Evolutionary conservation across 2,888 invertebrate genomes (phyloP).

Genomic region (Spisula subtruncata): DNA sequence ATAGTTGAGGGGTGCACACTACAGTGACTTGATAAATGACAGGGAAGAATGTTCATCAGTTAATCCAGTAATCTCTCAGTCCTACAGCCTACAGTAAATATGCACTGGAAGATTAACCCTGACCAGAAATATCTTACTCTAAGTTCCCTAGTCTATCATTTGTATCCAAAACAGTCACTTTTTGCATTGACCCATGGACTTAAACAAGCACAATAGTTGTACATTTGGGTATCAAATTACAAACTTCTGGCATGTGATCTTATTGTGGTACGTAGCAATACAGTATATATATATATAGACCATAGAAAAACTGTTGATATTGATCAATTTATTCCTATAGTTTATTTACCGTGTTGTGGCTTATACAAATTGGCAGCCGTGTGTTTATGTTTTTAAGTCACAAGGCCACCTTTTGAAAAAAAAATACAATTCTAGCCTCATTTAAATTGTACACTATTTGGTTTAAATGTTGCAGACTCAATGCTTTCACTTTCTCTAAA

Average conservation of each 20-base stretch:
- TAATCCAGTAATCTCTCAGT: background rate
- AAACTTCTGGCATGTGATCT: background rate
- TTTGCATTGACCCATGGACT: background rate
- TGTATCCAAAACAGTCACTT: background rate
- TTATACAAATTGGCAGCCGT: background rate
- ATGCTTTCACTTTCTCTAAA: too few species aligned
- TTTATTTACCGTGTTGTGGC: background rate
- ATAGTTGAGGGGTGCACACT: background rate
- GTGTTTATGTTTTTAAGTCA: background rate
- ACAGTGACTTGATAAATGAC: background rate
- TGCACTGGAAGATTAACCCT: background rate
- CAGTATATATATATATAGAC: slow-evolving; percentile 19
- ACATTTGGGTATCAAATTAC: background rate
- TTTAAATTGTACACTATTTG: background rate
- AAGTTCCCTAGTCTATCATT: background rate
- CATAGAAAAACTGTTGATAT: slow-evolving; percentile 5
- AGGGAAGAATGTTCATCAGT: background rate
- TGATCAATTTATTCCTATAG: background rate
- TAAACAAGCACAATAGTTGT: background rate
- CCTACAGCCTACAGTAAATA: background rate
- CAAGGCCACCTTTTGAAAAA: background rate
- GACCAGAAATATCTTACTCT: background rate
- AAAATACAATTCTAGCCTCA: background rate
- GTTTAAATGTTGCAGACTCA: background rate
- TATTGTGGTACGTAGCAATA: background rate